Percentiles rank a stretch among this genome's conserved stretches.
phyloP scores from a whole-genome alignment of 2,113 vertebrate genomes.

The Oryzias javanicus region DNA sequence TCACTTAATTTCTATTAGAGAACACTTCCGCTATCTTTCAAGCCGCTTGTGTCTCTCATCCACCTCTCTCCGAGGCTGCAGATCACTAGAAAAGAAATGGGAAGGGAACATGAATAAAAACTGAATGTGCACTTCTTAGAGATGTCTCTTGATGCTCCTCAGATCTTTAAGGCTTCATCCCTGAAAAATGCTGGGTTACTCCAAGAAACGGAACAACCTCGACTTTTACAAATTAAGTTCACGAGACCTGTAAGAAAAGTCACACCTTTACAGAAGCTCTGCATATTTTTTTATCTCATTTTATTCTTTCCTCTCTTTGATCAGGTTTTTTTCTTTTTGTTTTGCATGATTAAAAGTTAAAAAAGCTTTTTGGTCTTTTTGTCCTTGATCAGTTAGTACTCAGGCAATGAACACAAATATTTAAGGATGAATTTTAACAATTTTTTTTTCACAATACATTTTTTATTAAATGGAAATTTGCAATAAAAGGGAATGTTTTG shows the following conservation, averaged over 20 bases:
- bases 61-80: conserved; percentile 60
- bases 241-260: conserved; percentile 51
- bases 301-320: conserved; percentile 43
- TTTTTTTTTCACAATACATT: background rate
- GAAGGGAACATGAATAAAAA: conserved; percentile 77
- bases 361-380: conserved; percentile 15
- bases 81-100: conserved; percentile 65
- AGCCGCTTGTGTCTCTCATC: conserved; percentile 20
- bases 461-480: background rate
- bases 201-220: conserved; percentile 54
- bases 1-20: conserved; percentile 71
- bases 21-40: conserved; percentile 55
- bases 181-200: conserved; percentile 62
- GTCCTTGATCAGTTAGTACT: conserved; percentile 33
- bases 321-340: conserved; percentile 15
- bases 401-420: background rate
- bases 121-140: conserved; percentile 74
- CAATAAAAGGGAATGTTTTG: no score
- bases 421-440: background rate
- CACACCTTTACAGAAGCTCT: conserved; percentile 16
- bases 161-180: conserved; percentile 76
- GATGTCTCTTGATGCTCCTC: conserved; percentile 74
- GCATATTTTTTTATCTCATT: conserved; percentile 35
- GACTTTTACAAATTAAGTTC: conserved; percentile 55
- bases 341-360: conserved; percentile 9